Percentiles rank a stretch among this genome's conserved stretches.
These are phyloP conservation scores for Trachymyrmex cornetzi DNA, from an alignment of 1,140 invertebrate species.

Conservation along the genomic window DNA sequence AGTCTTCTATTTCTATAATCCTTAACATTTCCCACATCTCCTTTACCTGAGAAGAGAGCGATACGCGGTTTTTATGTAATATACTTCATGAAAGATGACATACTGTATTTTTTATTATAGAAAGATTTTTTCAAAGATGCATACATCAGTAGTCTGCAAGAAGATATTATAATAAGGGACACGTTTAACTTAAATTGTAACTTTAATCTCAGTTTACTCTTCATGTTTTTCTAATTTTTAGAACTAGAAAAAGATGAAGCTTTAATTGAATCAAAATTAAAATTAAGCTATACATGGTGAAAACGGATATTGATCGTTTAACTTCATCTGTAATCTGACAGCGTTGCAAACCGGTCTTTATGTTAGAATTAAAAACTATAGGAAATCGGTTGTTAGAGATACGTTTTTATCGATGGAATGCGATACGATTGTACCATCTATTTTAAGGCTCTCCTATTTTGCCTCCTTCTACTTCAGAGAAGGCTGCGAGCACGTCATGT, in stretches of 20 bases:
- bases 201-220: no score
- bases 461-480: not conserved
- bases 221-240: no score
- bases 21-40: not conserved
- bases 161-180: not conserved
- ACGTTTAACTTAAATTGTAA: not conserved
- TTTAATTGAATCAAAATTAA: no score
- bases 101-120: not conserved
- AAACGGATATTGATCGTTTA: not conserved
- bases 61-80: not conserved
- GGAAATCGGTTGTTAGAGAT: not conserved
- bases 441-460: conserved; percentile 28
- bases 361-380: not conserved
- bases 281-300: no score
- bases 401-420: not conserved
- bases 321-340: not conserved
- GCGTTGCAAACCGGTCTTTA: not conserved
- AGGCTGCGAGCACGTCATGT: not conserved
- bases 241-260: no score
- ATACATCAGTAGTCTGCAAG: not conserved
- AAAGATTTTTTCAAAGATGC: not conserved
- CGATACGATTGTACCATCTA: conserved; percentile 2
- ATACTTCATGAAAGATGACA: not conserved
- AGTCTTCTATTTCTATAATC: not conserved
- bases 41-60: not conserved